Evolutionary conservation across 2,113 vertebrate species (phyloP), one percentile per base, ranked within the genome.

Genomic region (Bos javanicus): DNA sequence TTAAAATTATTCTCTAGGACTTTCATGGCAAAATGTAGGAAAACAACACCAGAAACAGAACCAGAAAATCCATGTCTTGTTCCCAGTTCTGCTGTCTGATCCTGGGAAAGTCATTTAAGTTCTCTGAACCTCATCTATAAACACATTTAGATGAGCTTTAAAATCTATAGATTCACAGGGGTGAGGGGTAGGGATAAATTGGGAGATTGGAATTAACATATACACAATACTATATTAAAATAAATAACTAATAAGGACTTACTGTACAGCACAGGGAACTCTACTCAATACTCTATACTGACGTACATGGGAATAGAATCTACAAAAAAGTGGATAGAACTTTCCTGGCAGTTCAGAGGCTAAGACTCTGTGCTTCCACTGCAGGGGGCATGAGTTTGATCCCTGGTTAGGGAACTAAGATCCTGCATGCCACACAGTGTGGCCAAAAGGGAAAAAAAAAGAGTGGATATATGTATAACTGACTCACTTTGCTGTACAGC

Each of bases 1-100:
- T 62, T 62, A 30, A 96, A 92, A 78, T 56, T 74, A 78, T 81
- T 56, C 71, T 94, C 62, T 87, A 83, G 81, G 85, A 39, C 2
- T 26, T 56, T 95, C 54, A 76, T 9, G 93, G 48, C n/a, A 94
- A 97, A 85, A 89, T 39, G 16, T 86, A 94, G 88, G 50, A 78
- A 87, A 76, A 57, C 13, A 82, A 12, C 48, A 86, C 5, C 28
- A 90, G 54, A 86, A 78, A 95, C 4, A 4, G 46, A 94, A 89
- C 10, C 6, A 81, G 85, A 56, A 92, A 64, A 74, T 14, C 17
- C 2, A 23, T 57, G 28, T 67, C 52, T 93, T 93, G 43, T 54
- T 87, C 87, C 39, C 88, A 91, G 39, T 48, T 91, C 23, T 96
- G 87, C 39, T 59, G 7, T 64, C 82, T 74, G 78, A 85, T 83